Base-by-base conservation (phyloP, 2,797 vertebrate species). In the Megaceryle alcyon region DNA sequence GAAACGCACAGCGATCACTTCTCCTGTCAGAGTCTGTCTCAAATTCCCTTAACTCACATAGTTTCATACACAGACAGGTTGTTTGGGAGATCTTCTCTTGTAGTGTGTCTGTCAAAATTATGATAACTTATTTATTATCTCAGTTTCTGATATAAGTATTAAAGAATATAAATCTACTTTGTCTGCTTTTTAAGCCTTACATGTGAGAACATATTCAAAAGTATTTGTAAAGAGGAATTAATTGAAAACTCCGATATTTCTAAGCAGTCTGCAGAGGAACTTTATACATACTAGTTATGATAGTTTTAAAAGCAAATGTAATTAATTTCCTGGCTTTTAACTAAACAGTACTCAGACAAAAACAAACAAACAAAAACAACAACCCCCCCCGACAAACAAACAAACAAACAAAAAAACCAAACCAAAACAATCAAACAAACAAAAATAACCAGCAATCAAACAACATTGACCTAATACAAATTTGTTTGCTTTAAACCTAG, bases 81-180 rank as follows among this genome's bases (percentile, higher is more conserved):
- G 5, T 13, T 35, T 77, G 28, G 33, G 28, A 92, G 8, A 88
- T 10, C 5, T 54, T 83, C 26, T 73, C 39, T 77, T 48, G 6
- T 37, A 84, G 65, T 3, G 9, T 37, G 15, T 14, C 28, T 60
- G 56, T 59, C 48, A 84, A 90, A 82, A 66, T 46, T 46, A 75
- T n/a, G 20, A 25, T 61, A 22, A 80, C 39, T 48, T 82, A 88
- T 65, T 72, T 86, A 61, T 84, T 77, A 77, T 61, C 92, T 86
- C 65, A n/a, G 12, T 12, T 85, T 92, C 71, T 82, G 64, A 93
- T 18, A 49, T 29, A 11, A 43, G 13, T 51, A 61, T 60, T 94
- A 77, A 79, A 75, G 35, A 81, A 63, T n/a, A 69, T 21, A 82
- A 82, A 80, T 54, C 14, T 80, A 49, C 9, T 71, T 82, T 77